phyloP scores from a whole-genome alignment of 1,140 invertebrate species.

The Chrysopa pallens region DNA sequence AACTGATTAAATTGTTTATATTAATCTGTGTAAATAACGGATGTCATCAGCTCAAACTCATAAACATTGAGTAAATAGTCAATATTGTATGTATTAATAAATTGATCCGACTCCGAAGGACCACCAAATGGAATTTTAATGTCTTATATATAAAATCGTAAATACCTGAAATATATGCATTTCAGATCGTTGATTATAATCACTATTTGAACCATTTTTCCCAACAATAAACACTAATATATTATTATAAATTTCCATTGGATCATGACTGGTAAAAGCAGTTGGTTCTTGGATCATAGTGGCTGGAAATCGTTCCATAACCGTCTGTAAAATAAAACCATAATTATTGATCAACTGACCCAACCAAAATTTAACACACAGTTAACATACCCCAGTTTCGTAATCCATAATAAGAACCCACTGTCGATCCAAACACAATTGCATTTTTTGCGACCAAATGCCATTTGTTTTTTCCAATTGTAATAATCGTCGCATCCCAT shows the following conservation, averaged over 20 bases:
- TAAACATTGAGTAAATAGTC: too few species aligned
- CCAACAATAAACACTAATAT: constrained; percentile 92
- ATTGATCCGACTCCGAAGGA: too few species aligned
- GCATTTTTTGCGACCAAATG: constrained; percentile 98
- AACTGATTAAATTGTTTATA: too few species aligned
- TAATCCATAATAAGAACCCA: constrained; percentile 92
- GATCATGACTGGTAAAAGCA: constrained; percentile 90
- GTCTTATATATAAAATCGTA: constrained; percentile 8
- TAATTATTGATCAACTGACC: background rate
- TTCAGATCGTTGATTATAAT: constrained; percentile 49
- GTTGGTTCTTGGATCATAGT: constrained; percentile 85
- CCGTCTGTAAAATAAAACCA: constrained; percentile 42
- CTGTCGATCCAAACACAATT: constrained; percentile 68
- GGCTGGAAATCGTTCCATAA: constrained; percentile 90
- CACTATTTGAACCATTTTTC: constrained; percentile 25
- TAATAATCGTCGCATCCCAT: constrained; percentile 88
- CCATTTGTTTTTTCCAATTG: constrained; percentile 95
- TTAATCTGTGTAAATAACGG: too few species aligned
- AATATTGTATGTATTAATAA: too few species aligned
- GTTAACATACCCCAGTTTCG: constrained; percentile 87
- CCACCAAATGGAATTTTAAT: too few species aligned
- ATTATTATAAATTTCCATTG: constrained; percentile 96
- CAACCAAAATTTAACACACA: background rate
- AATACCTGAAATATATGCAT: constrained; percentile 97
- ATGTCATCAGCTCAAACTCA: too few species aligned